Evolutionary conservation across 2,888 invertebrate genomes (phyloP), one percentile per base, ranked within the genome.

Genomic region (Abrostola triplasia): DNA sequence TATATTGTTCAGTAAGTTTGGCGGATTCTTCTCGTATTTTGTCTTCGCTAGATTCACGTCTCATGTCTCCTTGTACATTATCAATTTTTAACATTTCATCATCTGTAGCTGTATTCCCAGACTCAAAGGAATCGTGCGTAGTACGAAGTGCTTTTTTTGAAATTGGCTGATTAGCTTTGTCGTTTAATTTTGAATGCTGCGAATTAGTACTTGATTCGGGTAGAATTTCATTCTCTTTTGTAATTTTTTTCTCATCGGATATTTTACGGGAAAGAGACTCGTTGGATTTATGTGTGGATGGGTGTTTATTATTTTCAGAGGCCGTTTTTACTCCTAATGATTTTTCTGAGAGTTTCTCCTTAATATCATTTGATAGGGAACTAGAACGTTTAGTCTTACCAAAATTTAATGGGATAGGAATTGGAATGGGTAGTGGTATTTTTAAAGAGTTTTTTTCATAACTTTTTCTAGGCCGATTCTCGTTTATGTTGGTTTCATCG

Each of bases 61-160:
- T 35, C 4, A 37, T 12, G 10, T 51, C 12, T 0, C n/a, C 56
- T 36, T 47, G 24, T 0, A 41, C 63, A 24, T 1, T 49, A 49
- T 40, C 42, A 9, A 6, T 10, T 47, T 35, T 0, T 36, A 8
- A 0, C 10, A 11, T 50, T 37, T 68, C 35, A 52, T 9, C 52
- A 8, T 62, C 36, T 7, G 8, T 41, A n/a, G 36, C 11, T 40
- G 40, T 11, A 41, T 12, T 56, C 36, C 41, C 37, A 5, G 41
- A 24, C 5, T 69, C 37, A 10, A n/a, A 7, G 13, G 50, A n/a
- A 11, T 35, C 7, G 12, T 8, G 6, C 36, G 8, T 42, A 8
- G 67, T 57, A 35, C 38, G 50, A 44, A 49, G 52, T 48, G 36
- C n/a, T 1, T 36, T 41, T 7, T 53, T 35, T 42, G 60, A 38